Evolutionary conservation across 1,140 invertebrate genomes (phyloP).

Genomic region (Saccostrea echinata): DNA sequence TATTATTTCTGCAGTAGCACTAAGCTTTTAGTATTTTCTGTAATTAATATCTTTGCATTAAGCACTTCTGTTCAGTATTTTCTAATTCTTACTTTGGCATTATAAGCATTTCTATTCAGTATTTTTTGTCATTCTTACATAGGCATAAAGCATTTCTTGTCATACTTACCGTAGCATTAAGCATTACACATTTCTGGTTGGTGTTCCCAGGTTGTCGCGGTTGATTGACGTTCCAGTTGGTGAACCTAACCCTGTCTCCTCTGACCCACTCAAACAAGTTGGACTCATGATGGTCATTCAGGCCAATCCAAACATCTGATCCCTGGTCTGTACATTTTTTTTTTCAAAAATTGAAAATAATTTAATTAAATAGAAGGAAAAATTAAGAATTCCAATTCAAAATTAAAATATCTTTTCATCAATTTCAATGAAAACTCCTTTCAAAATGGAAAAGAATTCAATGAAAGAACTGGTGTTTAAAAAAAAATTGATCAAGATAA

Average conservation of each 20-base stretch:
- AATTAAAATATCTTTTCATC: too few relatives aligned
- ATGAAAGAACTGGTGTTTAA: too few relatives aligned
- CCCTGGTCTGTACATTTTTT: slow-evolving; percentile 44
- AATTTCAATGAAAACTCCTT: too few relatives aligned
- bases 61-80: not conserved
- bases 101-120: not conserved
- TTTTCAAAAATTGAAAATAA: too few relatives aligned
- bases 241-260: slow-evolving; percentile 65
- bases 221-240: slow-evolving; percentile 71
- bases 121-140: not conserved
- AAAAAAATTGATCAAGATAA: too few relatives aligned
- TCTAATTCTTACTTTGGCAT: not conserved
- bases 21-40: too few relatives aligned
- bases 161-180: slow-evolving; percentile 49
- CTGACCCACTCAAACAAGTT: slow-evolving; percentile 69
- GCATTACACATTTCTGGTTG: slow-evolving; percentile 64
- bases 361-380: too few relatives aligned
- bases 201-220: slow-evolving; percentile 57
- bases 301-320: slow-evolving; percentile 66
- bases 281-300: slow-evolving; percentile 65
- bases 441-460: too few relatives aligned
- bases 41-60: not conserved
- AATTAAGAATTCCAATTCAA: too few relatives aligned
- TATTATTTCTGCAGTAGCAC: too few relatives aligned
- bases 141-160: not conserved